A percentile compares a stretch with the other conserved stretches of the same genome.
phyloP scores from a whole-genome alignment of 2,797 vertebrate genomes.

The Buceros bicornis region DNA sequence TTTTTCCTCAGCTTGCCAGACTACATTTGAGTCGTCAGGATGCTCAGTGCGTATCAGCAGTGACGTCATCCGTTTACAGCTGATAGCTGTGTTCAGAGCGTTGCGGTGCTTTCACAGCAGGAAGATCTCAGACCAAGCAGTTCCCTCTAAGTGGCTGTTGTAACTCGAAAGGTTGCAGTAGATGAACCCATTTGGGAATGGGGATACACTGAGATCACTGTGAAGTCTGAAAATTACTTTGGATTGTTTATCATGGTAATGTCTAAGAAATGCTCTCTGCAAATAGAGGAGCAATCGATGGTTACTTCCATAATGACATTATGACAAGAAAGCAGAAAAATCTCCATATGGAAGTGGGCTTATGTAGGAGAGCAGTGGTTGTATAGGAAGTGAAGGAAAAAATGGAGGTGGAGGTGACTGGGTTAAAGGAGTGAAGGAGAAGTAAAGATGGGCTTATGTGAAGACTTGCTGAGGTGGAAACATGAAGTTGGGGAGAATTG shows the following conservation, averaged over 20 bases:
- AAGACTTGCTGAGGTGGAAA: not conserved
- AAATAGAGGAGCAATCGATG: not conserved
- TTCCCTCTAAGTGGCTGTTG: not conserved
- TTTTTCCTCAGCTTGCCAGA: not conserved
- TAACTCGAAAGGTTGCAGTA: not conserved
- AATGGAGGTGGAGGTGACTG: not conserved
- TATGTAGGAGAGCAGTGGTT: not conserved
- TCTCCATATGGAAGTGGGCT: not conserved
- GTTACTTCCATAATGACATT: not conserved
- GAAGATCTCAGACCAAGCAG: not conserved
- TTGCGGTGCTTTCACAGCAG: not conserved
- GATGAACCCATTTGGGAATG: not conserved
- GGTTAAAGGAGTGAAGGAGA: not conserved
- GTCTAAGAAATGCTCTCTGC: not conserved
- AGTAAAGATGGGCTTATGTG: not conserved
- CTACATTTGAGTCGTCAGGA: not conserved
- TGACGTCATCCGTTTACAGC: too few relatives aligned
- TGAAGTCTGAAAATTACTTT: rapidly evolving
- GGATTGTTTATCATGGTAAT: not conserved
- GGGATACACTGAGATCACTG: not conserved
- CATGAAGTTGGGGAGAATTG: not conserved
- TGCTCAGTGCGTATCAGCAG: not conserved
- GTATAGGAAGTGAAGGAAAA: not conserved
- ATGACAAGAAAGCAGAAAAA: not conserved
- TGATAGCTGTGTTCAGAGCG: not conserved